Percentiles rank a stretch among this genome's conserved stretches.
Evolutionary conservation across 2,113 vertebrate genomes (phyloP).

Genomic region (Eira barbara): DNA sequence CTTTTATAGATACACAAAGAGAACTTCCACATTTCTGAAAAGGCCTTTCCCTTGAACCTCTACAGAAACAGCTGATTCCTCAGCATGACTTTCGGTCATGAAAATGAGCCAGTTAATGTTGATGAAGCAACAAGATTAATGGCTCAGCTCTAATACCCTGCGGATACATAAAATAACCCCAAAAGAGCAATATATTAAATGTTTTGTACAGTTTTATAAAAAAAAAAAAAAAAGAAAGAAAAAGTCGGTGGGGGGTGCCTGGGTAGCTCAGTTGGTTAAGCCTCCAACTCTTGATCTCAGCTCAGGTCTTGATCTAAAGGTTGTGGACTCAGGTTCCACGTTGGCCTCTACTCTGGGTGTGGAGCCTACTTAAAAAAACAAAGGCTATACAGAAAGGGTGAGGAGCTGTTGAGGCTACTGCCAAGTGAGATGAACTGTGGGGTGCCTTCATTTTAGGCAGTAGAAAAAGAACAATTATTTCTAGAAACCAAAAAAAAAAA

Average conservation of each 20-base stretch:
- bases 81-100: neutral
- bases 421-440: neutral
- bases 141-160: slow-evolving; percentile 77
- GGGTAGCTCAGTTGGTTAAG: neutral
- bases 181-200: slow-evolving; percentile 56
- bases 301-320: neutral
- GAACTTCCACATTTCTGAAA: slow-evolving; percentile 88
- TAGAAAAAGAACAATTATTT: neutral
- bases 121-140: slow-evolving; percentile 81
- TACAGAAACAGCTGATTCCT: slow-evolving; percentile 69
- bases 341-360: neutral
- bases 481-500: slow-evolving; percentile 10
- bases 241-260: neutral
- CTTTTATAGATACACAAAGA: slow-evolving; percentile 89
- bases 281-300: neutral
- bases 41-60: slow-evolving; percentile 77
- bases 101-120: slow-evolving; percentile 77
- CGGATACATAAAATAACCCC: neutral
- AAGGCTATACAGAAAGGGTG: neutral
- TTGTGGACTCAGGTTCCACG: neutral
- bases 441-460: neutral
- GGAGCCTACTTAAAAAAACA: neutral
- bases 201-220: slow-evolving; percentile 81
- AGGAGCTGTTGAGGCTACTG: neutral
- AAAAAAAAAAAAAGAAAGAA: neutral